Evolutionary conservation across 2,797 vertebrate species (phyloP), one percentile per base, ranked within the genome.

Genomic region (Alcedo quadribrachys): DNA sequence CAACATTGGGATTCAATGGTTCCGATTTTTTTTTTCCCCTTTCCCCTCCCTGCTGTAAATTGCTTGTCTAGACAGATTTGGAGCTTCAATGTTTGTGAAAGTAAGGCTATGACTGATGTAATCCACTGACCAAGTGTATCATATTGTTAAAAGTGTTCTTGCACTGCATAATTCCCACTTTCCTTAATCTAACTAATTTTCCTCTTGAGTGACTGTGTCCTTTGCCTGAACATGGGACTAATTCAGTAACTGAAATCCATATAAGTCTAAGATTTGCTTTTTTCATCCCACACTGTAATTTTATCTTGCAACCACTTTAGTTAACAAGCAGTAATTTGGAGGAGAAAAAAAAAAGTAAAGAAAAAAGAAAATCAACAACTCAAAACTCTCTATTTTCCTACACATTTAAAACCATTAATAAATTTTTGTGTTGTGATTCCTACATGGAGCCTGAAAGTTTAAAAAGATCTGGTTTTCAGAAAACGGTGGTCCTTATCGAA

Each of bases 61-160:
- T 83, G 48, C 70, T 90, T 92, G 85, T 93, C 89, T 94, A 94
- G 94, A 93, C 90, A 94, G 55, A 77, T 62, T 80, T 81, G 51
- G 37, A 80, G 40, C 20, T 32, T 51, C 54, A 75, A 3, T 60
- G 51, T 81, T 90, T 73, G 42, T 77, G 68, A 92, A 92, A 95
- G 43, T 46, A 77, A 87, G 42, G 40, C 43, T 85, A 80, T 82
- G 32, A 68, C 35, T 92, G 57, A 81, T 85, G 62, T 68, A 91
- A 88, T 70, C 50, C 51, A n/a, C 45, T 74, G 35, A 71, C 28
- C 27, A 37, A 85, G 35, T 61, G 42, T 53, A 81, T 75, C 2
- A 1, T 42, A 73, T 48, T 81, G 40, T 86, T 89, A 62, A 84
- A 95, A 79, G 20, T 24, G 57, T 43, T 91, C 55, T 57, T 79